Percentiles rank a stretch among this genome's conserved stretches.
Conservation (phyloP, 92 coral and sea anemone genomes). For the Zoanthus sociatus region DNA sequence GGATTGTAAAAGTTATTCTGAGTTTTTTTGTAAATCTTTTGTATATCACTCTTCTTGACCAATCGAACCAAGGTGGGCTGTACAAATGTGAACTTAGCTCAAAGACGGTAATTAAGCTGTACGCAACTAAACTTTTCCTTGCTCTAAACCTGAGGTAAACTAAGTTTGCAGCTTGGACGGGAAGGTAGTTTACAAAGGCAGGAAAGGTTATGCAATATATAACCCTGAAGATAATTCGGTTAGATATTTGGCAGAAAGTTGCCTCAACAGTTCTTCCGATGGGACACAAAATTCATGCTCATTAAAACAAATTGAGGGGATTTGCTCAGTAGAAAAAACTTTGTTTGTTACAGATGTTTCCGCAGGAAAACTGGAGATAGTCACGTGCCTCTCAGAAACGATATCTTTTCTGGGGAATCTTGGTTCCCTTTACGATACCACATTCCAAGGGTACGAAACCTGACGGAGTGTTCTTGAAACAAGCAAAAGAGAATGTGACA, state of each 20-base stretch:
- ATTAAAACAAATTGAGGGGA: slow-evolving; percentile 55
- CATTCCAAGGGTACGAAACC: slow-evolving; percentile 47
- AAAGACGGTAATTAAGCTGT: slow-evolving; percentile 52
- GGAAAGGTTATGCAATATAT: neutral
- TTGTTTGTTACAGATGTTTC: slow-evolving; percentile 56
- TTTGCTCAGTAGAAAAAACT: slow-evolving; percentile 51
- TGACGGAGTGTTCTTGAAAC: neutral
- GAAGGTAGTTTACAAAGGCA: slow-evolving; percentile 18
- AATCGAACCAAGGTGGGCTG: slow-evolving; percentile 43
- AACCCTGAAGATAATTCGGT: slow-evolving; percentile 40
- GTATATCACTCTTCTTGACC: no score
- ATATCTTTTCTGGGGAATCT: slow-evolving; percentile 52
- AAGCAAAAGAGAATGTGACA: no score
- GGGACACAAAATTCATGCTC: slow-evolving; percentile 59
- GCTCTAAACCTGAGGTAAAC: slow-evolving; percentile 34
- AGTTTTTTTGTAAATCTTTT: no score
- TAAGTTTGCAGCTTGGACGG: slow-evolving; percentile 41
- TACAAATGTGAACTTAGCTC: slow-evolving; percentile 55
- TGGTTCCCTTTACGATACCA: slow-evolving; percentile 51
- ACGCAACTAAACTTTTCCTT: slow-evolving; percentile 43
- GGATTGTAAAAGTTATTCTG: no score
- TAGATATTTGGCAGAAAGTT: slow-evolving; percentile 9
- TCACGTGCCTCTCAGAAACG: slow-evolving; percentile 57
- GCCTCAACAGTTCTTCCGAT: slow-evolving; percentile 46
- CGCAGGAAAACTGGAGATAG: no score